Conservation (phyloP, 2,888 invertebrate genomes). For the Bellardia pandia region DNA sequence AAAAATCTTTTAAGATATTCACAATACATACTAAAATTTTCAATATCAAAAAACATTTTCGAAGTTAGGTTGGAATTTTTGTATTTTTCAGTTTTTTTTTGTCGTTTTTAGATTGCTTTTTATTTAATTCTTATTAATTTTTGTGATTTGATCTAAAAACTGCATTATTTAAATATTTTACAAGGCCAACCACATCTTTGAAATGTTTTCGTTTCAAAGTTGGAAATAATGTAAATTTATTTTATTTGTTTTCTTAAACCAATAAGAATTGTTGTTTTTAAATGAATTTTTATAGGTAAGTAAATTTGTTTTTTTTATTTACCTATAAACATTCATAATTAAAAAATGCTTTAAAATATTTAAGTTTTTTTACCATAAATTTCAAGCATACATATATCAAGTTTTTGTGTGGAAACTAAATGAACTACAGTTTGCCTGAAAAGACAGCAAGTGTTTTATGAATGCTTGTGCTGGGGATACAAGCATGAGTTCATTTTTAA, state of each 20-base stretch:
- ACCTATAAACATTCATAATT: conserved; percentile 45
- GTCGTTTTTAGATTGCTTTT: not conserved
- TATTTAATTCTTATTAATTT: not conserved
- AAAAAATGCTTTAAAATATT: conserved; percentile 40
- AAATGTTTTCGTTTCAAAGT: conserved; percentile 27
- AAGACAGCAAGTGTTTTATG: conserved; percentile 42
- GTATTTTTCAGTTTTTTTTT: not conserved
- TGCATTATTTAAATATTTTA: conserved; percentile 63
- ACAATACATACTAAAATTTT: not conserved
- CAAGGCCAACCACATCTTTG: conserved; percentile 69
- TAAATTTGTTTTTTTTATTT: conserved; percentile 1
- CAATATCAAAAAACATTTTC: not conserved
- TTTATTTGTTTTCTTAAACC: conserved; percentile 18
- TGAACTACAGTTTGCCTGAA: not conserved
- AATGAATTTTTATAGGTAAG: conserved; percentile 10
- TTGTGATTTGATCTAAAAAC: not conserved
- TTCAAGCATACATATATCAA: conserved; percentile 40
- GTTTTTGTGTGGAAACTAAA: conserved; percentile 44
- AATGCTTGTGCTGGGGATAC: not conserved
- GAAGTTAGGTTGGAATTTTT: not conserved
- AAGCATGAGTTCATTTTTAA: conserved; percentile 38
- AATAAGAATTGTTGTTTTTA: conserved; percentile 52
- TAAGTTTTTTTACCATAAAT: not conserved
- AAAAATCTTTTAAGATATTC: not conserved
- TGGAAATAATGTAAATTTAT: conserved; percentile 48